phyloP scores from a whole-genome alignment of 2,797 vertebrate species.

The Cebuella pygmaea region DNA sequence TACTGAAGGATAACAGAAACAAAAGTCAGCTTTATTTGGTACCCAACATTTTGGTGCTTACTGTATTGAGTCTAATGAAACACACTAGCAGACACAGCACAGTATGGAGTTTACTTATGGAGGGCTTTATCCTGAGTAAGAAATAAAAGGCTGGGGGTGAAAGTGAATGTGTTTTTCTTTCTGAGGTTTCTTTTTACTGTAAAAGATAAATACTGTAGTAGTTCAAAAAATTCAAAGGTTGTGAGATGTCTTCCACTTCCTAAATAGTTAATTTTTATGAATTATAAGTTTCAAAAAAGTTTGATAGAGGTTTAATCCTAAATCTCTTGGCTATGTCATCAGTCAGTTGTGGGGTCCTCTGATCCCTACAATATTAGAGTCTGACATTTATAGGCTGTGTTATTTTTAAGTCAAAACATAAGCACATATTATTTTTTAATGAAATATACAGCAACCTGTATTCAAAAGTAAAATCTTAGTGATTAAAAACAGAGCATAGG shows the following conservation, averaged over 20 bases:
- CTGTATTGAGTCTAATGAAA: not conserved
- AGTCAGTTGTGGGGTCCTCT: not conserved
- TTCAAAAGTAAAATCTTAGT: conserved; percentile 44
- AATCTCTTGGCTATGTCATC: not conserved
- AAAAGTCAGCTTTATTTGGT: not conserved
- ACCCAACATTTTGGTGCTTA: not conserved
- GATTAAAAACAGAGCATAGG: not conserved
- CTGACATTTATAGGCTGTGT: not conserved
- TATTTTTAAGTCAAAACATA: conserved; percentile 32
- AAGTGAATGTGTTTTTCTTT: not conserved
- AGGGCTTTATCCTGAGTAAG: not conserved
- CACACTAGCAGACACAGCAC: not conserved
- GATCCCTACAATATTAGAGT: not conserved
- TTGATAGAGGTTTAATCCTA: not conserved
- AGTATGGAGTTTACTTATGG: not conserved
- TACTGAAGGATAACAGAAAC: conserved; percentile 11
- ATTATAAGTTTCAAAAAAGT: not conserved
- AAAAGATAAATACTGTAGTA: not conserved
- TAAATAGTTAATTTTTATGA: conserved; percentile 17
- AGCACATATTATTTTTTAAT: not conserved
- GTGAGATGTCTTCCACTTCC: not conserved
- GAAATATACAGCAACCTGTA: not conserved
- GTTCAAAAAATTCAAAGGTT: not conserved
- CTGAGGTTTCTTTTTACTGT: not conserved
- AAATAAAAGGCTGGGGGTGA: not conserved